Evolutionary conservation across 2,888 invertebrate species (phyloP).

Genomic region (Lamellibrachia columna): DNA sequence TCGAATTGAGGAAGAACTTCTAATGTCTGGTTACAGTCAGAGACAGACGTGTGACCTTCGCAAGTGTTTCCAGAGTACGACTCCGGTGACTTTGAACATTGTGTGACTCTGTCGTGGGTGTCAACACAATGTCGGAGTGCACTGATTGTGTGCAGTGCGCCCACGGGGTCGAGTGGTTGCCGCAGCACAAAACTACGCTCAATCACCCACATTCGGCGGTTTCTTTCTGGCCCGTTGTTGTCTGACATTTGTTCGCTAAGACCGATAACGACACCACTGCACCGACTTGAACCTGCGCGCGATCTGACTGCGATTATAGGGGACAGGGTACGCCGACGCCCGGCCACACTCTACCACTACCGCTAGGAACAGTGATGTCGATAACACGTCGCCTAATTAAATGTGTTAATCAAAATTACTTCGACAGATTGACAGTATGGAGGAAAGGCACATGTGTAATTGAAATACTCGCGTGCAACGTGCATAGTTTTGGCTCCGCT

Average conservation of each 20-base stretch:
- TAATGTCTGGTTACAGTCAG: background rate
- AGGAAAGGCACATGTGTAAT: no score
- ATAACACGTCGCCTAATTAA: background rate
- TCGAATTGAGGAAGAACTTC: no score
- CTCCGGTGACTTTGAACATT: background rate
- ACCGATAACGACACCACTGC: background rate
- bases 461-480: no score
- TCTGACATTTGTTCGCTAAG: background rate
- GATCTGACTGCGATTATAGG: background rate
- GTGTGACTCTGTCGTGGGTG: background rate
- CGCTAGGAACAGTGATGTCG: background rate
- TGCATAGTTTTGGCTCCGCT: no score
- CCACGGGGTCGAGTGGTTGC: background rate
- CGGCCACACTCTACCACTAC: background rate
- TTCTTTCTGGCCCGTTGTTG: background rate
- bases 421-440: no score
- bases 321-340: background rate
- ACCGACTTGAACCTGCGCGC: background rate
- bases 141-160: background rate
- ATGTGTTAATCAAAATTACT: no score
- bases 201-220: background rate
- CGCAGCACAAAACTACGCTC: background rate
- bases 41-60: background rate
- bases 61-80: background rate
- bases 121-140: background rate